Conservation (phyloP, 2,113 vertebrate species). For the Isurus oxyrinchus region DNA sequence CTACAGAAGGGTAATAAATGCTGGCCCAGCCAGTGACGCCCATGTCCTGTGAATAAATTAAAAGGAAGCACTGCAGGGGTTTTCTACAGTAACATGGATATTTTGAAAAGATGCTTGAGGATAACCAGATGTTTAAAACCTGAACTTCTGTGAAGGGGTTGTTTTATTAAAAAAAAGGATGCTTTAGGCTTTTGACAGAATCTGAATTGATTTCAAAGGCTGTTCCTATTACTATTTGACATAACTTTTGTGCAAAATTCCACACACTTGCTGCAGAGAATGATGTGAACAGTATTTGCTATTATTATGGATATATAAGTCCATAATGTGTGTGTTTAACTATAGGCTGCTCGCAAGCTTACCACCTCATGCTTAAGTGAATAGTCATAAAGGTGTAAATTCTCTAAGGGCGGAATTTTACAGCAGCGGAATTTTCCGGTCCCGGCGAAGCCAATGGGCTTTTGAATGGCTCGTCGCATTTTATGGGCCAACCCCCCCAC, state of each 20-base stretch:
- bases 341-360: neutral
- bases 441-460: no score
- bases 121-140: constrained; percentile 2
- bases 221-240: neutral
- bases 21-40: neutral
- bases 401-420: neutral
- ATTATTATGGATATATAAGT: neutral
- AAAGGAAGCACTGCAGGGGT: neutral
- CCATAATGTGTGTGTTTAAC: neutral
- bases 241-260: neutral
- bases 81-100: neutral
- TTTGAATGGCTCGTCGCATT: no score
- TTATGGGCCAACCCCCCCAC: no score
- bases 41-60: neutral
- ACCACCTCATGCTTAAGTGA: neutral
- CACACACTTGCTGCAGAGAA: neutral
- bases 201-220: neutral
- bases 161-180: neutral
- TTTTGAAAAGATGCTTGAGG: neutral
- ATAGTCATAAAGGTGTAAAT: neutral
- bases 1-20: neutral
- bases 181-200: neutral
- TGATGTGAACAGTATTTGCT: neutral
- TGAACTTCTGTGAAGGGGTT: neutral
- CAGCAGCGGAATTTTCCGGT: no score